Base-by-base conservation (phyloP, 2,797 vertebrate genomes). In the Hylomyscus alleni region DNA sequence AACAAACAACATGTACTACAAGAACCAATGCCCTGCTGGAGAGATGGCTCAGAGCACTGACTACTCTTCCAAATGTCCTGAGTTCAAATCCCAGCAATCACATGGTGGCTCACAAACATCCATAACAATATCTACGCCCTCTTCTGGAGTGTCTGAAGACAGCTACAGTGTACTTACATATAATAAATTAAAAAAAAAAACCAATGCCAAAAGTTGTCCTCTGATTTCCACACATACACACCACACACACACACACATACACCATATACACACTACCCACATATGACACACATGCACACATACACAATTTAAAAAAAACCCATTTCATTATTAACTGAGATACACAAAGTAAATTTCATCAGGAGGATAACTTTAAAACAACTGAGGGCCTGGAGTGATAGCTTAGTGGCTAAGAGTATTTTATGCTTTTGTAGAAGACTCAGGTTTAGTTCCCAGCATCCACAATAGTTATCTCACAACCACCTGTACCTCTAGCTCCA, bases 331-430 rank as follows among this genome's bases (percentile, higher is more conserved):
- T 75, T 67, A 89, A 88, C 40, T 11, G 17, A 67, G 26, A 54
- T 47, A 34, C 1, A 58, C 15, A 77, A 40, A 81, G 62, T 67
- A 86, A 34, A 88, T 93, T 95, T 86, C 47, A 94, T 34, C n/a
- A 67, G 6, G 72, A 34, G 47, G 90, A 20, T 93, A 52, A 95
- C 40, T 87, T 94, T 26, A n/a, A 95, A 94, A 77, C 37, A 94
- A 44, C 20, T 4, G 15, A 31, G n/a, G 85, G 37, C 14, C 67
- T 56, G 14, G 65, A 54, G 65, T 37, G 50, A 24, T 40, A n/a
- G 50, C 67, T 56, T 50, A 19, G 85, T 40, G 14, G n/a, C 72
- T 13, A 31, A 40, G 50, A 56, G n/a, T 1, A 4, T 14, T 12
- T 31, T 26, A 11, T 31, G 50, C 14, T 40, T 19, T 56, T 73